These are phyloP conservation scores for Promerops cafer DNA, from an alignment of 2,113 vertebrate genomes.

Conservation along the genomic window DNA sequence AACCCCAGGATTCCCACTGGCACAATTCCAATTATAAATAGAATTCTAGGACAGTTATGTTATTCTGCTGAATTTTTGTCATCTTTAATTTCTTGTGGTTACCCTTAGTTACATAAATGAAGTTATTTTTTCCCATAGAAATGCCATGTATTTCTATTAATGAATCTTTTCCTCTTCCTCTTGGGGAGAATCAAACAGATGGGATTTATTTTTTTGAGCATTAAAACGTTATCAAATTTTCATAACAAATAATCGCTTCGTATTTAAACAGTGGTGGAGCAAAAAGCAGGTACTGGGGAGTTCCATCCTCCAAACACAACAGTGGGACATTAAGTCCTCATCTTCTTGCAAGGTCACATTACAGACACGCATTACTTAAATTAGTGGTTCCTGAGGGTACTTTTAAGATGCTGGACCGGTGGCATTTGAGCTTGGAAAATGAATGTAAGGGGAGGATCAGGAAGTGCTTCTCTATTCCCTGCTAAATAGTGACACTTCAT, in stretches of 20 bases:
- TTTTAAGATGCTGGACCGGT: not conserved
- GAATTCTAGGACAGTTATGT: not conserved
- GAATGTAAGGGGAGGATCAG: not conserved
- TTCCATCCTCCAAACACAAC: not conserved
- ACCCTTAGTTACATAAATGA: not conserved
- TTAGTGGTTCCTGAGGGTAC: not conserved
- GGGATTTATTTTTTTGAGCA: constrained; percentile 15
- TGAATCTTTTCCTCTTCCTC: not conserved
- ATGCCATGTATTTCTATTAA: constrained; percentile 19
- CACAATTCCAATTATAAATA: not conserved
- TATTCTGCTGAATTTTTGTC: not conserved
- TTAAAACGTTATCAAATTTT: not conserved
- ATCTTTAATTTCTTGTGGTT: not conserved
- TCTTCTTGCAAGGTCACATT: not conserved
- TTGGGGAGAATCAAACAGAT: constrained; percentile 13
- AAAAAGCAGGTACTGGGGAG: not conserved
- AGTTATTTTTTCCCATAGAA: not conserved
- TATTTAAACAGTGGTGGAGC: not conserved
- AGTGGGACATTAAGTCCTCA: not conserved
- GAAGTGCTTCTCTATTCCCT: not conserved
- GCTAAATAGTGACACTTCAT: not conserved
- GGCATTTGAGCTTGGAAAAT: not conserved
- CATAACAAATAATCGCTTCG: not conserved
- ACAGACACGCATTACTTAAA: not conserved
- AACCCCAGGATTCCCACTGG: not conserved